phyloP scores from a whole-genome alignment of 2,797 vertebrate genomes.

The Pristis pectinata region DNA sequence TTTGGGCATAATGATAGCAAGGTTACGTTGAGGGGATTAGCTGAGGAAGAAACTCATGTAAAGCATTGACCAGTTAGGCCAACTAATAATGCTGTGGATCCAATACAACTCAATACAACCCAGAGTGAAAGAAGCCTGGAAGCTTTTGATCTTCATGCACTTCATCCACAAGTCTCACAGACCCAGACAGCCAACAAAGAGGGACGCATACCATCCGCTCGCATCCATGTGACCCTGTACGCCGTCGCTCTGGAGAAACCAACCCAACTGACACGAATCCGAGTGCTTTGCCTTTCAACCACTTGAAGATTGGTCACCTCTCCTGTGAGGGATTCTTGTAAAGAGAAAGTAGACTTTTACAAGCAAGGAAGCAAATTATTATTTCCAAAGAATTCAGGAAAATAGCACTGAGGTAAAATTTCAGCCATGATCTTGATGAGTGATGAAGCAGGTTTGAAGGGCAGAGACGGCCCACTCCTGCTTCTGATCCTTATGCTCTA shows the following conservation, averaged over 20 bases:
- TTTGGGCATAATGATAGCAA: background rate
- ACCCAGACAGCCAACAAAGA: too few relatives aligned
- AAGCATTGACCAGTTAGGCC: background rate
- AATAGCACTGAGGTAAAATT: too few relatives aligned
- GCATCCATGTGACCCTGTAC: background rate
- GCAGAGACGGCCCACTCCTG: too few relatives aligned
- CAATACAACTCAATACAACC: too few relatives aligned
- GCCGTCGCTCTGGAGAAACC: background rate
- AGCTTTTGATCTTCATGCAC: background rate
- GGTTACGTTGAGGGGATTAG: background rate
- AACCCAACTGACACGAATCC: background rate
- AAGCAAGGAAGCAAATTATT: background rate
- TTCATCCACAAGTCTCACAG: background rate
- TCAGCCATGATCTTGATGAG: too few relatives aligned
- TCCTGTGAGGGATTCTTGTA: background rate
- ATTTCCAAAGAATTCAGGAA: background rate
- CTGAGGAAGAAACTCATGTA: background rate
- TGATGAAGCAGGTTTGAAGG: too few relatives aligned
- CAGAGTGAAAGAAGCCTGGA: too few relatives aligned
- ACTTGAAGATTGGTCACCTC: constrained; percentile 7
- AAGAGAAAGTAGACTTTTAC: background rate
- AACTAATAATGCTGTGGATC: too few relatives aligned
- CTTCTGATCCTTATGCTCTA: too few relatives aligned
- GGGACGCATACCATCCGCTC: background rate
- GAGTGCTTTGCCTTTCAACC: background rate